Base-by-base conservation (phyloP, 2,113 vertebrate species). In the Meriones unguiculatus region DNA sequence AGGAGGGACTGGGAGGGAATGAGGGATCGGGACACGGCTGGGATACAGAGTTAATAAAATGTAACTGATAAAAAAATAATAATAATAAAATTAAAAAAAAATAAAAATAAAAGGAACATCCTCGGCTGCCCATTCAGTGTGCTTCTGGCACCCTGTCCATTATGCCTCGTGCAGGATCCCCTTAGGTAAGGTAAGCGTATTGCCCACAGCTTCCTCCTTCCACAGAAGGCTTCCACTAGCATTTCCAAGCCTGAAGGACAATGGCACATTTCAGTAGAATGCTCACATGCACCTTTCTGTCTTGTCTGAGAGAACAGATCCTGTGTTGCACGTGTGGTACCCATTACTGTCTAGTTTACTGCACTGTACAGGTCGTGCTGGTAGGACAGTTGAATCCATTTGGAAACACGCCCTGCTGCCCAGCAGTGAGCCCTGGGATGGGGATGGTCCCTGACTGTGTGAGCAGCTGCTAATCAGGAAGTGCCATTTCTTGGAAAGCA, bases 101-200 rank as follows among this genome's bases (percentile, higher is more conserved):
- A n/a, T n/a, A n/a, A n/a, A n/a, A n/a, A n/a, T 57, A 0, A 7
- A 11, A 1, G 8, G 14, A 0, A 0, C 1, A 12, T 15, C 46
- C 1, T 13, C 0, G 7, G 5, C 22, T 62, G 57, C 20, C 80
- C 80, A 38, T 14, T n/a, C 13, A 12, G 54, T 9, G 22, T 18
- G n/a, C n/a, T 84, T 25, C n/a, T 28, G 12, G 35, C 1, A 28
- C 57, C 25, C 2, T 7, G n/a, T 25, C 57, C 14, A 82, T 10
- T 11, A 2, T 9, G 1, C 12, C 54, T 18, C 64, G 18, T 17
- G 50, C 38, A 0, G 2, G 22, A 30, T 46, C 54, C 62, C 59
- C 87, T 62, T 2, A 0, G 9, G 35, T 30, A 15, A 38, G 7
- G 5, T 35, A 54, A 0, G 12, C 13, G 57, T 50, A 59, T 0